phyloP scores from a whole-genome alignment of 2,888 invertebrate species.

The Acronicta alni region DNA sequence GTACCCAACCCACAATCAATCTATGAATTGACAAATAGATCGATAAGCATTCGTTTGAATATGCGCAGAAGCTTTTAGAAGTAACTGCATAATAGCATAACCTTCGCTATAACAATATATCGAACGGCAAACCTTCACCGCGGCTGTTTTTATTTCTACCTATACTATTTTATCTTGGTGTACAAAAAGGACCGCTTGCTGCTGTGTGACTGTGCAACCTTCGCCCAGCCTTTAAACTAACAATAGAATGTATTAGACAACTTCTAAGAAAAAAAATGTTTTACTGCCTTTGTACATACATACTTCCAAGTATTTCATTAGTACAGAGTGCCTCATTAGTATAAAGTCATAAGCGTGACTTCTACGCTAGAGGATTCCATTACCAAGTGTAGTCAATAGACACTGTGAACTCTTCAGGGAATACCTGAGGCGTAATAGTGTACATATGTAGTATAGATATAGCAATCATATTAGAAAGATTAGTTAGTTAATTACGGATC shows the following conservation, averaged over 20 bases:
- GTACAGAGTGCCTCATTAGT: too few species aligned
- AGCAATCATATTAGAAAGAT: too few species aligned
- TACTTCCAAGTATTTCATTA: too few species aligned
- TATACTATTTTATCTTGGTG: conserved; percentile 51
- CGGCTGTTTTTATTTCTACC: conserved; percentile 41
- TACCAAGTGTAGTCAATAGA: too few species aligned
- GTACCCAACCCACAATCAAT: too few species aligned
- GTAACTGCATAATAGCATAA: conserved; percentile 32
- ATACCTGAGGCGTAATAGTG: too few species aligned
- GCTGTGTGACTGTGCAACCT: conserved; percentile 36
- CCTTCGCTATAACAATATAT: conserved; percentile 49
- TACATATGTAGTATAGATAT: too few species aligned
- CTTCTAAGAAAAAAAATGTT: conserved; percentile 12
- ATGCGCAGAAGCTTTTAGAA: neutral
- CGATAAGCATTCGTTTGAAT: too few species aligned
- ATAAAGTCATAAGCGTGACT: too few species aligned
- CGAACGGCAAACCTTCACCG: conserved; percentile 49
- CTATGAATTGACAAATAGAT: too few species aligned
- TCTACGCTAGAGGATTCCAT: too few species aligned
- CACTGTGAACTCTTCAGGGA: too few species aligned
- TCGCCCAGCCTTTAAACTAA: conserved; percentile 24
- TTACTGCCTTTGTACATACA: neutral
- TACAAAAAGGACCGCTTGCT: conserved; percentile 18
- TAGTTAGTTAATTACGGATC: neutral
- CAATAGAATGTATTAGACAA: conserved; percentile 32